Percentiles rank a stretch among this genome's conserved stretches.
These are phyloP conservation scores for Stegodyphus mimosarum DNA, from an alignment of 1,140 invertebrate genomes.

Conservation along the genomic window DNA sequence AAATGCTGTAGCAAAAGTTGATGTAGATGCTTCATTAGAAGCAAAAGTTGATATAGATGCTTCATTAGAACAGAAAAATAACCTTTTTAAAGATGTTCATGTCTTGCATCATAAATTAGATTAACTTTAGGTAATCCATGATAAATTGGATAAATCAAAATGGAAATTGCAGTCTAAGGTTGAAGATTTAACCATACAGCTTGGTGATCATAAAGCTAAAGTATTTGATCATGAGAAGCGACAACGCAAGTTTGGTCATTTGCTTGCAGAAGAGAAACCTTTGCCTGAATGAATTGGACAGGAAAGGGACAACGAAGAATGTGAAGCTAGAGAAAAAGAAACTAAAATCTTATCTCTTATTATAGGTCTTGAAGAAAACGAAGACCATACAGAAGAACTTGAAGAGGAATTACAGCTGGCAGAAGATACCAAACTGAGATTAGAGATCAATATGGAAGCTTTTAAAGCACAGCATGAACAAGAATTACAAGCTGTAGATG, in stretches of 20 bases:
- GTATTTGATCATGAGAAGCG: conserved; percentile 92
- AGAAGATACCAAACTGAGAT: conserved; percentile 94
- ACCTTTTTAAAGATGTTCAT: too few relatives aligned
- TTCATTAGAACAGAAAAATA: too few relatives aligned
- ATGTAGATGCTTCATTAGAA: too few relatives aligned
- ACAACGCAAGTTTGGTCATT: conserved; percentile 98
- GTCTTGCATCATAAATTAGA: too few relatives aligned
- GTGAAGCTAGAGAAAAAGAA: conserved; percentile 97
- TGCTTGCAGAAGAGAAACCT: conserved; percentile 90
- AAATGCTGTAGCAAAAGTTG: too few relatives aligned
- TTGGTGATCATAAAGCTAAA: conserved; percentile 90
- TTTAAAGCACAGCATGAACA: conserved; percentile 93
- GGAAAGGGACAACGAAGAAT: conserved; percentile 89
- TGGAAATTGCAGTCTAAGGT: conserved; percentile 63
- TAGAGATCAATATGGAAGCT: conserved; percentile 99
- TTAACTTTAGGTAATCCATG: too few relatives aligned
- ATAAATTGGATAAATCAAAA: too few relatives aligned
- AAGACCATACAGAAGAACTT: conserved; percentile 95
- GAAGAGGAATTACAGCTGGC: conserved; percentile 97
- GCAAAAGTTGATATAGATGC: too few relatives aligned
- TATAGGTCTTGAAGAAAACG: conserved; percentile 89
- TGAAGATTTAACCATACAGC: conserved; percentile 74
- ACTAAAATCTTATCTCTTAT: conserved; percentile 91
- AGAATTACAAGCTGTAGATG: conserved; percentile 91
- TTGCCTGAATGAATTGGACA: conserved; percentile 80